Base-by-base conservation (phyloP, 2,797 vertebrate species). In the Zenarchopterus dispar region DNA sequence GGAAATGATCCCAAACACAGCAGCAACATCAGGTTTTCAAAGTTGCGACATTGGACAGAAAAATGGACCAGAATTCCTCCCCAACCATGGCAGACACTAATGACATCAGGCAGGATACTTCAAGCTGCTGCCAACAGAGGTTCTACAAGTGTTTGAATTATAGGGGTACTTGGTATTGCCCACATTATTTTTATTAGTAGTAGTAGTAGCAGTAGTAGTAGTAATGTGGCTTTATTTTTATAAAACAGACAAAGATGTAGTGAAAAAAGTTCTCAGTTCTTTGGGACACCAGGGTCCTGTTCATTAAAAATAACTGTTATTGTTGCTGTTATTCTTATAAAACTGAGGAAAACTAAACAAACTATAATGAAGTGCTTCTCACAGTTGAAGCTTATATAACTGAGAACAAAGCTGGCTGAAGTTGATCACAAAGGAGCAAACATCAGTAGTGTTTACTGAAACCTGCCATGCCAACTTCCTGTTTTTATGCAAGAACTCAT, bases 391-490 rank as follows among this genome's bases (percentile, higher is more conserved):
- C 67, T 67, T 33, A 23, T 60, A 28, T 53, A 15, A 2, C 48
- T 5, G 54, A 53, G 73, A 85, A 84, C 86, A 87, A 88, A 85
- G 56, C 59, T 21, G 49, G 17, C 23, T 67, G 76, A 71, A 73
- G 39, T 43, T 56, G 61, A 28, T 7, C 28, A 6, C 28, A 1
- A 7, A 24, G 5, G 5, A 62, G 88, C 77, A 87, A 91, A 73
- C 75, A 5, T 48, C 31, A 13, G 51, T 19, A 63, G 19, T 87
- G 84, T 90, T 92, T 88, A 89, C 81, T 67, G 87, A 81, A 22
- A 62, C 71, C 67, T 13, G 41, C 70, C 36, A 56, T 87, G 84
- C 83, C 84, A 75, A 64, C 80, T 90, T 92, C 90, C 92, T 92
- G 88, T 85, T 85, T 88, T 91, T 91, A 88, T 91, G 72, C 77